phyloP scores from a whole-genome alignment of 2,888 invertebrate genomes.

The Erpobdella octoculata region DNA sequence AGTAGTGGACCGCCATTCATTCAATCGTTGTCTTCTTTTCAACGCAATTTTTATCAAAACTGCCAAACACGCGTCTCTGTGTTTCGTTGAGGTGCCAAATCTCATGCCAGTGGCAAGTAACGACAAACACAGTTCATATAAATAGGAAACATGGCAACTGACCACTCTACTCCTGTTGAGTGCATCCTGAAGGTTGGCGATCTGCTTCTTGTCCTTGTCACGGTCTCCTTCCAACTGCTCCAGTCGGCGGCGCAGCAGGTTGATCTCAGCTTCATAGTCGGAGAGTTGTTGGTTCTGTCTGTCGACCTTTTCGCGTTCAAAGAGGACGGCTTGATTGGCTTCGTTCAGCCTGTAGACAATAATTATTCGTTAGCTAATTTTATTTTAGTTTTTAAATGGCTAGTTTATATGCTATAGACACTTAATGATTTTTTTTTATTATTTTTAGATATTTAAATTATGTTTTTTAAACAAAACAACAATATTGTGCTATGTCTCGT shows the following conservation, averaged over 20 bases:
- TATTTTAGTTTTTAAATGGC: neutral
- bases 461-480: too few species aligned
- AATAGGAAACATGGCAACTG: too few species aligned
- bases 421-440: neutral
- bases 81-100: too few species aligned
- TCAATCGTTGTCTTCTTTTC: too few species aligned
- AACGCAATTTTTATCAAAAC: too few species aligned
- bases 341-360: constrained; percentile 23
- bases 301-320: constrained; percentile 27
- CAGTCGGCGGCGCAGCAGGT: constrained; percentile 49
- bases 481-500: too few species aligned
- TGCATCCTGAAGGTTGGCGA: constrained; percentile 45
- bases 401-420: neutral
- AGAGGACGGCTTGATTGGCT: constrained; percentile 27
- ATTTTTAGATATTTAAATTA: too few species aligned
- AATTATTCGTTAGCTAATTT: neutral
- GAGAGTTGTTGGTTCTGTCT: constrained; percentile 52
- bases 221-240: constrained; percentile 47
- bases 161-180: constrained; percentile 48
- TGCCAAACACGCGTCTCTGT: too few species aligned
- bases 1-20: too few species aligned
- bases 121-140: too few species aligned
- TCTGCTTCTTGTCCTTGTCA: constrained; percentile 50
- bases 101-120: too few species aligned
- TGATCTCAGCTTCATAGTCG: constrained; percentile 54